Base-by-base conservation (phyloP, 2,797 vertebrate species). In the Coreius guichenoti region DNA sequence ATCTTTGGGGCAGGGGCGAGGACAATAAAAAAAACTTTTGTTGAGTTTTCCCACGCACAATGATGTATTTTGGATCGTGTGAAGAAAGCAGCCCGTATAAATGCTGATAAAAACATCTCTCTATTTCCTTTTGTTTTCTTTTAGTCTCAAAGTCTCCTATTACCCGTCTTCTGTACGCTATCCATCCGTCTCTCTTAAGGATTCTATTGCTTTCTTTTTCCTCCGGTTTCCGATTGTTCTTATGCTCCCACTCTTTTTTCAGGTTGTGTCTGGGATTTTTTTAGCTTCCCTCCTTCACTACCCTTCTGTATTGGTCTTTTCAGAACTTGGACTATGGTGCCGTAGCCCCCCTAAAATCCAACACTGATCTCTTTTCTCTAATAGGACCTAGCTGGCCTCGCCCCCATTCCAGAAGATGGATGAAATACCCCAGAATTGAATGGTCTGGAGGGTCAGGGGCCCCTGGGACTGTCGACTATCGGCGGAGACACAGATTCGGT, bases 81-180 rank as follows among this genome's bases (percentile, higher is more conserved):
- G 91, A 92, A 92, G 89, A 87, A 94, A 91, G 89, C 87, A 86
- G 90, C 91, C 88, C 80, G 90, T 91, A 91, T 88, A 93, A 91
- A 94, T 91, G 89, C 93, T 93, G 92, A 94, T 94, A 93, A 94
- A 94, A 93, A 93, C 90, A 94, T 91, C 82, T 92, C 93, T 94
- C 92, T 89, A 88, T 91, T 91, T 94, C 91, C 87, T 90, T 89
- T 93, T 92, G 90, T 94, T 95, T 94, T 93, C 90, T 79, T 91
- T 93, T 86, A 84, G 93, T 93, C 93, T 95, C 87, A 36, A 90
- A 88, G 89, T 91, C 92, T 89, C 92, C 56, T 31, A 92, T 74
- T 88, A 90, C 91, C 89, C 88, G 80, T 87, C 74, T 81, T 83
- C 89, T 70, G 83, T 69, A 86, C 69, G 36, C 63, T 39, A 86